Evolutionary conservation across 2,888 invertebrate genomes (phyloP).

Genomic region (Mesorhabditis spiculigera): DNA sequence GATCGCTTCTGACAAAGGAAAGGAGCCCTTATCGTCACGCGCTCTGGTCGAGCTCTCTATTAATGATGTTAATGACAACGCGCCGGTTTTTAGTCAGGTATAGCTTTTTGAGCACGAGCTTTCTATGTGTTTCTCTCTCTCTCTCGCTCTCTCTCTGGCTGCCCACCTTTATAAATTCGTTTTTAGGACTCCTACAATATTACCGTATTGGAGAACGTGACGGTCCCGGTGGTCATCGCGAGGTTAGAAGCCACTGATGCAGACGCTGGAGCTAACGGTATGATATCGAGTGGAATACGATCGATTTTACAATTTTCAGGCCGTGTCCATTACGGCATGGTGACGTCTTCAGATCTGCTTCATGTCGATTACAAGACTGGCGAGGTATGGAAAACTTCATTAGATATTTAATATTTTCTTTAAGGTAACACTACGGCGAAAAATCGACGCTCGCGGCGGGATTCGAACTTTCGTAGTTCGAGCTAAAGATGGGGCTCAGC

Average conservation of each 20-base stretch:
- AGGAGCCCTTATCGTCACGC: constrained; percentile 35
- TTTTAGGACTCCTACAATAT: constrained; percentile 39
- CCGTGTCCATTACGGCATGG: constrained; percentile 82
- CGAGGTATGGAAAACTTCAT: constrained; percentile 69
- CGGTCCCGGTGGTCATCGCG: constrained; percentile 78
- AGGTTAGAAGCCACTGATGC: constrained; percentile 76
- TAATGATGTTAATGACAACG: constrained; percentile 56
- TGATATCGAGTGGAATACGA: not conserved
- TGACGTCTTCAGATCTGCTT: constrained; percentile 83
- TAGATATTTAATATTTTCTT: no score
- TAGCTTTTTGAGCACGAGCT: no score
- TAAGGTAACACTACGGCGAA: constrained; percentile 38
- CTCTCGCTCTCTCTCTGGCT: no score
- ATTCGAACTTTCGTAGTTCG: constrained; percentile 75
- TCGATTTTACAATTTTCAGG: constrained; percentile 22
- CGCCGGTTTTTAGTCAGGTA: constrained; percentile 61
- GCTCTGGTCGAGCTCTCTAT: constrained; percentile 51
- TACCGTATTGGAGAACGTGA: constrained; percentile 75
- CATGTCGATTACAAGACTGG: constrained; percentile 90
- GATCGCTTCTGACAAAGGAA: constrained; percentile 48
- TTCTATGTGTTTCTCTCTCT: no score
- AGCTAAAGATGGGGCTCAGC: constrained; percentile 91
- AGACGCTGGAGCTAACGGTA: constrained; percentile 84
- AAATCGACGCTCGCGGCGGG: constrained; percentile 40
- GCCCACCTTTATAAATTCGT: no score